A percentile compares a stretch with the other conserved stretches of the same genome.
These are phyloP conservation scores for Myotis findleyi DNA, from an alignment of 2,797 vertebrate genomes.

Conservation along the genomic window DNA sequence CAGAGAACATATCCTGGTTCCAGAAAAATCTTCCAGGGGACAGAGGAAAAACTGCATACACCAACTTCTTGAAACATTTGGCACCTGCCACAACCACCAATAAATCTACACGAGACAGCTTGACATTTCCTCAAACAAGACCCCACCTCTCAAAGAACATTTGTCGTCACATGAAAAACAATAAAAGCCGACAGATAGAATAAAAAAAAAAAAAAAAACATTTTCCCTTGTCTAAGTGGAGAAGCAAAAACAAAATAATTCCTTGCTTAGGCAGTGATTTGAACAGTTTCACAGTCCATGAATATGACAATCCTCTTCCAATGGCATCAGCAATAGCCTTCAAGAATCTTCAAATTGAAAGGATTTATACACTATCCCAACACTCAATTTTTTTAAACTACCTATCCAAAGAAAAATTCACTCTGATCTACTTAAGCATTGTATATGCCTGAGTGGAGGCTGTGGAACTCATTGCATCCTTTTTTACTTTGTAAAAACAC, in stretches of 20 bases:
- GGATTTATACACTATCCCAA: background rate
- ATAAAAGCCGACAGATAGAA: conserved; percentile 70
- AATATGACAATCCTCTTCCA: background rate
- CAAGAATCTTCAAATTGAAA: conserved; percentile 18
- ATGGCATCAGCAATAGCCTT: background rate
- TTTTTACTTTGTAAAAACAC: conserved; percentile 76
- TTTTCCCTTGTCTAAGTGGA: conserved; percentile 62
- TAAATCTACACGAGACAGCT: conserved; percentile 71
- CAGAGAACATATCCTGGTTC: conserved; percentile 56
- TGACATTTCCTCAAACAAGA: conserved; percentile 78
- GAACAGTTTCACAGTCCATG: conserved; percentile 49
- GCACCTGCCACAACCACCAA: conserved; percentile 73
- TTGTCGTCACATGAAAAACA: conserved; percentile 72
- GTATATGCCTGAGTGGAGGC: background rate
- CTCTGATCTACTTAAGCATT: conserved; percentile 36
- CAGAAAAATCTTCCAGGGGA: conserved; percentile 61
- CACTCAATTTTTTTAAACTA: background rate
- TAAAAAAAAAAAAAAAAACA: conserved; percentile 71
- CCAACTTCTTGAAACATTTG: conserved; percentile 69
- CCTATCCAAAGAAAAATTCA: conserved; percentile 44
- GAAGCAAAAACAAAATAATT: conserved; percentile 68
- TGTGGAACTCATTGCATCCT: conserved; percentile 55
- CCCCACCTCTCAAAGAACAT: conserved; percentile 69
- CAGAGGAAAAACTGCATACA: conserved; percentile 35
- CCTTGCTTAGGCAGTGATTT: conserved; percentile 67